Percentiles rank a stretch among this genome's conserved stretches.
Evolutionary conservation across 2,113 vertebrate genomes (phyloP).

Genomic region (Neodon shergylaensis): DNA sequence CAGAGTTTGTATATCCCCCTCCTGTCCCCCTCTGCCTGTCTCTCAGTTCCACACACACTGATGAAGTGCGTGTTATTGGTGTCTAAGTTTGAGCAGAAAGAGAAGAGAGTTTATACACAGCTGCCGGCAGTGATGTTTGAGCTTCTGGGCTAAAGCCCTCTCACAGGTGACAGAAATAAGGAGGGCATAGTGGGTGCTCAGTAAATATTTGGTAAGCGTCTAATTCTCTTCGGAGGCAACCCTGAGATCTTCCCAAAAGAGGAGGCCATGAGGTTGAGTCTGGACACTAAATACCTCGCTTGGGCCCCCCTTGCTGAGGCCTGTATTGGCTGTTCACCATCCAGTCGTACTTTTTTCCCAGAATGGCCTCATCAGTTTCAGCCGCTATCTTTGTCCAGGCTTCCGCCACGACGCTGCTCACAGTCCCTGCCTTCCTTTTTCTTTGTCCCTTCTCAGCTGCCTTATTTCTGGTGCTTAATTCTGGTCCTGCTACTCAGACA

Average conservation of each 20-base stretch:
- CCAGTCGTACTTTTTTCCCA: not conserved
- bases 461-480: constrained; percentile 80
- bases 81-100: fast-evolving
- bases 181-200: not conserved
- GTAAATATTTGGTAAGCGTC: not conserved
- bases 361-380: constrained; percentile 67
- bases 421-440: not conserved
- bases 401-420: not conserved
- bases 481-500: constrained; percentile 71
- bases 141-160: not conserved
- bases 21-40: fast-evolving
- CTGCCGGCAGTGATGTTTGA: fast-evolving
- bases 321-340: not conserved
- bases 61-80: not conserved
- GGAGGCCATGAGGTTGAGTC: not conserved
- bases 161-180: not conserved
- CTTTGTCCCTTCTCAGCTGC: constrained; percentile 75
- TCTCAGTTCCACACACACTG: fast-evolving
- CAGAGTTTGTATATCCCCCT: fast-evolving
- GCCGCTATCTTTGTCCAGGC: constrained; percentile 51
- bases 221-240: not conserved
- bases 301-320: not conserved
- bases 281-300: not conserved
- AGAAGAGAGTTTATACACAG: not conserved
- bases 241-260: constrained; percentile 55